These are phyloP conservation scores for Toxotes chatareus DNA, from an alignment of 2,113 vertebrate genomes.

Conservation along the genomic window DNA sequence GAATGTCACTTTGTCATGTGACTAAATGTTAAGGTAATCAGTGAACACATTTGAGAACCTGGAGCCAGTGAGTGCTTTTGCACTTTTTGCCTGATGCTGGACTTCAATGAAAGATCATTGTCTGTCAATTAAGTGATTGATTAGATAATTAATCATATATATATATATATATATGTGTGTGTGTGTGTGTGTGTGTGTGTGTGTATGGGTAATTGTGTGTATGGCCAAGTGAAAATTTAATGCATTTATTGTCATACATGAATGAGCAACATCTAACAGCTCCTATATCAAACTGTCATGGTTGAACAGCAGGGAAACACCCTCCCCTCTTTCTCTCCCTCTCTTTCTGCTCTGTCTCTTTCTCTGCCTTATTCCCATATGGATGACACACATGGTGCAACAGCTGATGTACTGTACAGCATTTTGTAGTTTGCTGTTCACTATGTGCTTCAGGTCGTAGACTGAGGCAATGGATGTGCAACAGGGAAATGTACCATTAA, in stretches of 20 bases:
- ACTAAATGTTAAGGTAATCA: too few relatives aligned
- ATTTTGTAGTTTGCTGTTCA: constrained; percentile 43
- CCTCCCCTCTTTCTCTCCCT: too few relatives aligned
- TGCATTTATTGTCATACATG: constrained; percentile 24
- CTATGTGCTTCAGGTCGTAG: constrained; percentile 17
- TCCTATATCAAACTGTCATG: constrained; percentile 31
- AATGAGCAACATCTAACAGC: constrained; percentile 33
- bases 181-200: too few relatives aligned
- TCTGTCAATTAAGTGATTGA: too few relatives aligned
- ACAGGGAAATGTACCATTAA: constrained; percentile 21
- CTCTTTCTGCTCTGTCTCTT: background rate
- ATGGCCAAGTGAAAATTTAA: constrained; percentile 21
- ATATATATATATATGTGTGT: background rate
- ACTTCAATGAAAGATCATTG: too few relatives aligned
- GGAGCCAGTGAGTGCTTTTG: too few relatives aligned
- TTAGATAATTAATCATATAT: too few relatives aligned
- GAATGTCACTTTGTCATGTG: background rate
- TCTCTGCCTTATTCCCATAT: constrained; percentile 31
- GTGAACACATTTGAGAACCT: too few relatives aligned
- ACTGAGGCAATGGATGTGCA: constrained; percentile 27
- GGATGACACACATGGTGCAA: constrained; percentile 46
- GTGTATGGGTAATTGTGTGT: constrained; percentile 8
- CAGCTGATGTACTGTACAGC: constrained; percentile 48
- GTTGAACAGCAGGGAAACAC: constrained; percentile 10
- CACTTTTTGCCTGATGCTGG: too few relatives aligned